Conservation (phyloP, 2,797 vertebrate species). For the Carapus acus region DNA sequence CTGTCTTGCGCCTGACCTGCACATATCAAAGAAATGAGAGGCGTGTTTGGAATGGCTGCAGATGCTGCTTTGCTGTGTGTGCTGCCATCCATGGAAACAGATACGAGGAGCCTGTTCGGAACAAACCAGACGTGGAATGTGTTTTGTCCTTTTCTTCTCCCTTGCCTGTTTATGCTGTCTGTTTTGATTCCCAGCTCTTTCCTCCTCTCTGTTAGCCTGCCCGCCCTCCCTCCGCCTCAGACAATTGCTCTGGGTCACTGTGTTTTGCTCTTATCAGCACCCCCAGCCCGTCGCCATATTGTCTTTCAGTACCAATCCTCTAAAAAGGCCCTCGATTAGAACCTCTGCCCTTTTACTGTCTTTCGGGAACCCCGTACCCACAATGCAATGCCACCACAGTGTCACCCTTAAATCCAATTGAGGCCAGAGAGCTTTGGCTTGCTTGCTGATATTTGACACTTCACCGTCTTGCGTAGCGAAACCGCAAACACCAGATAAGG, state of each 20-base stretch:
- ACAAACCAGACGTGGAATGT: conserved; percentile 22
- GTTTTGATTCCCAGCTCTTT: conserved; percentile 22
- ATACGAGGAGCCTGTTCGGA: not conserved
- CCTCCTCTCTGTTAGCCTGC: conserved; percentile 24
- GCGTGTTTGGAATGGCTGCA: no score
- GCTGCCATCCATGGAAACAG: no score
- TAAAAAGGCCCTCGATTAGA: conserved; percentile 30
- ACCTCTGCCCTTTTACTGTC: conserved; percentile 29
- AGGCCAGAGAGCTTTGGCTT: conserved; percentile 21
- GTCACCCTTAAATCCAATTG: conserved; percentile 10
- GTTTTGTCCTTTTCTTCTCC: conserved; percentile 31
- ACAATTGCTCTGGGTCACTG: conserved; percentile 51
- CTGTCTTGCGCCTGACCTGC: no score
- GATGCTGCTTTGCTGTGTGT: no score
- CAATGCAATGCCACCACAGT: conserved; percentile 10
- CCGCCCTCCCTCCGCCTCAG: conserved; percentile 26
- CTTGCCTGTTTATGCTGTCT: conserved; percentile 33
- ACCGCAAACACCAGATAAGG: conserved; percentile 44
- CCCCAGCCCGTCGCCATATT: conserved; percentile 11
- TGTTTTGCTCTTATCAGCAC: conserved; percentile 56
- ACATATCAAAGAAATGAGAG: no score
- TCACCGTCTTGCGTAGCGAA: conserved; percentile 18
- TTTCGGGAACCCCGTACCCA: conserved; percentile 15
- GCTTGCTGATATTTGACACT: conserved; percentile 10
- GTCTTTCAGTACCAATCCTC: conserved; percentile 5